These are phyloP conservation scores for Lymantria dispar DNA, from an alignment of 2,888 invertebrate genomes.

Conservation along the genomic window DNA sequence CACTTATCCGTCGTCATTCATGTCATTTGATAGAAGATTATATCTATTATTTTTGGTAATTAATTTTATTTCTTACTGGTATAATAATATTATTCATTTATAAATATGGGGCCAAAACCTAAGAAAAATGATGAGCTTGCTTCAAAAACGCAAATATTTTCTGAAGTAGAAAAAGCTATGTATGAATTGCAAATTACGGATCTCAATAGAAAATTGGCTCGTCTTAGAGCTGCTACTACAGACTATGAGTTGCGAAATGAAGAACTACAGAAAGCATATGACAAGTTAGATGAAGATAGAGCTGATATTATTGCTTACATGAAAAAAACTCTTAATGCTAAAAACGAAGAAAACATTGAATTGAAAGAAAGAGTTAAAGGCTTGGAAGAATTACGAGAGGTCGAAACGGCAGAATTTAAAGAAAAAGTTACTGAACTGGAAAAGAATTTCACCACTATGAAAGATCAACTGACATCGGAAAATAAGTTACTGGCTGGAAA, in stretches of 20 bases:
- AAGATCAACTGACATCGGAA: constrained; percentile 93
- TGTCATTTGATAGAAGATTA: neutral
- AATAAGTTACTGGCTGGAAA: constrained; percentile 93
- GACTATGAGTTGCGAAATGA: constrained; percentile 89
- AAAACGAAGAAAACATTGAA: constrained; percentile 84
- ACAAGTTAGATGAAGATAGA: constrained; percentile 89
- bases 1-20: neutral
- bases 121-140: neutral
- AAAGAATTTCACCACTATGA: constrained; percentile 88
- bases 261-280: constrained; percentile 82
- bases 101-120: constrained; percentile 5
- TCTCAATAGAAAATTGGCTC: constrained; percentile 89
- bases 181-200: constrained; percentile 92
- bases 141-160: constrained; percentile 44
- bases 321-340: constrained; percentile 87
- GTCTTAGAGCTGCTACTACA: constrained; percentile 83
- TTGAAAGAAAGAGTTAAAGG: constrained; percentile 88
- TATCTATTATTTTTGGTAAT: neutral
- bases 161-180: constrained; percentile 90
- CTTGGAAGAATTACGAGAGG: constrained; percentile 86
- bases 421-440: constrained; percentile 86
- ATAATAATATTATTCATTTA: neutral
- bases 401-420: constrained; percentile 85
- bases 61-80: neutral
- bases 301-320: constrained; percentile 92